phyloP scores from a whole-genome alignment of 2,113 vertebrate genomes.

The Cinclus cinclus region DNA sequence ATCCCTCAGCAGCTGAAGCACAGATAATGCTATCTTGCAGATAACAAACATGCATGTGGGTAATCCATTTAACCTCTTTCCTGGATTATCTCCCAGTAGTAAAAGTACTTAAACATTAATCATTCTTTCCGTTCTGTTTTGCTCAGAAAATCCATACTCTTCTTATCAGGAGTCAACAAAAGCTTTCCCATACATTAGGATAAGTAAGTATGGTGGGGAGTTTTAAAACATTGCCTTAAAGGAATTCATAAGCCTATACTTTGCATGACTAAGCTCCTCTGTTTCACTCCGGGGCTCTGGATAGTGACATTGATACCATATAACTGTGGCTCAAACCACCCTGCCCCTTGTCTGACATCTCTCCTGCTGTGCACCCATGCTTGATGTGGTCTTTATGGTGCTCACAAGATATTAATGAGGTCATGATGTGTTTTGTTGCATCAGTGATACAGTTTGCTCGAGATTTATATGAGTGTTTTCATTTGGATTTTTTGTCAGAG shows the following conservation, averaged over 20 bases:
- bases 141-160: not conserved
- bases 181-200: not conserved
- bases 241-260: not conserved
- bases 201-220: not conserved
- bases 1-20: constrained; percentile 20
- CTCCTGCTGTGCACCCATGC: not conserved
- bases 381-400: constrained; percentile 43
- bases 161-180: not conserved
- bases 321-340: not conserved
- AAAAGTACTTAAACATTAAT: not conserved
- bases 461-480: constrained; percentile 1
- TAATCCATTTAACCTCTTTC: constrained; percentile 22
- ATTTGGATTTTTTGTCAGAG: constrained; percentile 25
- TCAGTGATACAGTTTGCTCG: constrained; percentile 25
- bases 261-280: not conserved
- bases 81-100: not conserved
- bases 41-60: not conserved
- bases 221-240: not conserved
- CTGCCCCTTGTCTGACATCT: not conserved
- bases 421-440: constrained; percentile 2
- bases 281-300: not conserved
- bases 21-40: not conserved
- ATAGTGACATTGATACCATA: not conserved
- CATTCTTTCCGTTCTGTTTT: not conserved
- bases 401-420: constrained; percentile 8